A percentile compares a stretch with the other conserved stretches of the same genome.
Conservation (phyloP, 2,113 vertebrate species). For the Otocyon megalotis region DNA sequence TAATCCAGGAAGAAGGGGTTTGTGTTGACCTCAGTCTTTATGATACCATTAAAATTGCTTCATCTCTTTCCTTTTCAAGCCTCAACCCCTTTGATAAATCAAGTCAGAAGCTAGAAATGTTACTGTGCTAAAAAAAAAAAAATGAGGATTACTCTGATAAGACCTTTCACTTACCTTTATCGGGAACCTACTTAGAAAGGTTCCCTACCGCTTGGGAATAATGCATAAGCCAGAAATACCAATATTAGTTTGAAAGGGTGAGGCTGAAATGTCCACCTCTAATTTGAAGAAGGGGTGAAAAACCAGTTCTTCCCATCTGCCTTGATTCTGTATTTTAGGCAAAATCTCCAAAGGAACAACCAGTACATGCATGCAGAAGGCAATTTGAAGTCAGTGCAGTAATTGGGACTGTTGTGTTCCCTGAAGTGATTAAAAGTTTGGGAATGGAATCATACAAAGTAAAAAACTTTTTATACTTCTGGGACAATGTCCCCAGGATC, state of each 20-base stretch:
- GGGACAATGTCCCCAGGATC: slow-evolving; percentile 69
- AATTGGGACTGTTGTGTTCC: neutral
- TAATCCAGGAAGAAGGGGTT: neutral
- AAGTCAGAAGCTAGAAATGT: slow-evolving; percentile 18
- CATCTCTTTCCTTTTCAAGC: neutral
- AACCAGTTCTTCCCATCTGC: neutral
- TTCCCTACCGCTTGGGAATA: neutral
- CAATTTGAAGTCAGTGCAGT: slow-evolving; percentile 6
- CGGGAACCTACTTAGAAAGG: neutral
- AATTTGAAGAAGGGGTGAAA: slow-evolving; percentile 26
- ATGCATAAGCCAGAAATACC: neutral
- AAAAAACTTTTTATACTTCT: slow-evolving; percentile 60
- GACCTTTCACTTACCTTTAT: slow-evolving; percentile 54
- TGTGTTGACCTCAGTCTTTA: neutral
- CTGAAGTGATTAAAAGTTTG: slow-evolving; percentile 74
- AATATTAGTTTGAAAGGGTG: neutral
- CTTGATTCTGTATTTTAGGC: neutral
- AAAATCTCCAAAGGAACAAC: slow-evolving; percentile 25
- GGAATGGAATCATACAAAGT: neutral
- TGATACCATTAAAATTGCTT: neutral
- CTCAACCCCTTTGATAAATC: neutral
- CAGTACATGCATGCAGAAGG: neutral
- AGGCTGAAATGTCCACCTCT: neutral
- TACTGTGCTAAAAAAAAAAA: neutral
- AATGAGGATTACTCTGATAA: slow-evolving; percentile 4